Base-by-base conservation (phyloP, 2,888 invertebrate genomes). In the Synanthedon andrenaeformis region DNA sequence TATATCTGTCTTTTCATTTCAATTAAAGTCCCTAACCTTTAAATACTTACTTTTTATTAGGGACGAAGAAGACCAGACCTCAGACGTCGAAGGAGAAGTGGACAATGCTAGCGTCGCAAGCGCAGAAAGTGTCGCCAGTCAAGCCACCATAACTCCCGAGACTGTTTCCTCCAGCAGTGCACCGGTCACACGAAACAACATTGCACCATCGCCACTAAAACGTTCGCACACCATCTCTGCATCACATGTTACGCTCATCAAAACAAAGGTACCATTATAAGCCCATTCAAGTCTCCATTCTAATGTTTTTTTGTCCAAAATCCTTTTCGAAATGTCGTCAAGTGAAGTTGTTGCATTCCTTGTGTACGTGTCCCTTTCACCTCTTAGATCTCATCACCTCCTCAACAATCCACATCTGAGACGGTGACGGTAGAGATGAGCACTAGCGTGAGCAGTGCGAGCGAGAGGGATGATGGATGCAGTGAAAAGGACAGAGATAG, bases 401-500 rank as follows among this genome's bases (percentile, higher is more conserved):
- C 77, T 50, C 75, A 71, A 56, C 69, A 68, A 1, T 73, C 74
- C 1, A 72, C 71, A 8, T 74, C 71, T 50, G 79, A 80, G 56
- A 77, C 79, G 3, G 66, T 76, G 57, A 78, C 82, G 10, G 76
- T 73, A 0, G 87, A 87, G 55, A 65, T 85, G 57, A 84, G 75
- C 63, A 77, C 81, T 3, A 87, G 86, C 57, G 66, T 69, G 17
- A 83, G 79, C 56, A 85, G 76, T 61, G 72, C 75, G 61, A 87
- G 82, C 55, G 87, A 79, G 60, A 78, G 78, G 56, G 80, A 73
- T 2, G 81, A 80, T 54, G 75, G 67, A 52, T 74, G 72, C 62
- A 84, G 80, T 53, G 88, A 87, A 61, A 85, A 84, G 57, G 88
- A 88, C 62, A 79, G 74, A 52, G 80, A 87, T 61, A 86, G 86